Conservation (phyloP, 2,113 vertebrate species). For the Microcebus jonahi region DNA sequence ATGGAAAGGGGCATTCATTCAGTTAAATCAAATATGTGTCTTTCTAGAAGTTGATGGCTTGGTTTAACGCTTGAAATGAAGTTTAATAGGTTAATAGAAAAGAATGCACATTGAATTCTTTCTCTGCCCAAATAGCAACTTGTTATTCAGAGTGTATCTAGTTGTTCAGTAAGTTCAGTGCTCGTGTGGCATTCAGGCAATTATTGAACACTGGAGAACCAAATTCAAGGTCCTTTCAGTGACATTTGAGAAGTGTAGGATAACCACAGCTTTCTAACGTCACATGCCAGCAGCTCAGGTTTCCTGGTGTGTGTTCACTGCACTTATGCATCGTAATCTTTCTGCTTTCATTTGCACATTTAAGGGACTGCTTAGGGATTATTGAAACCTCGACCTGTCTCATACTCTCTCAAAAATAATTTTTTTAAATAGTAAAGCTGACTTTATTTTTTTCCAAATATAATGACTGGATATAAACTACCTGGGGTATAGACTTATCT, state of each 20-base stretch:
- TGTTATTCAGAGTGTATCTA: slow-evolving; percentile 46
- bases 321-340: neutral
- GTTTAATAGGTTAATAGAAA: slow-evolving; percentile 25
- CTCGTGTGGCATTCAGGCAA: neutral
- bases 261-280: neutral
- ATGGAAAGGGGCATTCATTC: neutral
- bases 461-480: neutral
- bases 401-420: neutral
- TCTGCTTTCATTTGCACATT: slow-evolving; percentile 18
- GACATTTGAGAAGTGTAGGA: neutral
- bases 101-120: neutral
- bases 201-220: neutral
- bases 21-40: neutral
- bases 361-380: neutral
- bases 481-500: neutral
- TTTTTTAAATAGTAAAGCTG: slow-evolving; percentile 14
- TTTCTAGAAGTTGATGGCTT: slow-evolving; percentile 13
- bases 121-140: slow-evolving; percentile 1
- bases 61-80: neutral
- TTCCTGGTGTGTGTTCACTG: neutral
- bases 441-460: neutral
- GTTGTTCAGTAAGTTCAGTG: slow-evolving; percentile 19
- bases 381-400: neutral
- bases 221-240: slow-evolving; percentile 36
- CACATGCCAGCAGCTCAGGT: rapidly evolving